A percentile compares a stretch with the other conserved stretches of the same genome.
Conservation (phyloP, 2,113 vertebrate genomes). For the Tragulus kanchil region DNA sequence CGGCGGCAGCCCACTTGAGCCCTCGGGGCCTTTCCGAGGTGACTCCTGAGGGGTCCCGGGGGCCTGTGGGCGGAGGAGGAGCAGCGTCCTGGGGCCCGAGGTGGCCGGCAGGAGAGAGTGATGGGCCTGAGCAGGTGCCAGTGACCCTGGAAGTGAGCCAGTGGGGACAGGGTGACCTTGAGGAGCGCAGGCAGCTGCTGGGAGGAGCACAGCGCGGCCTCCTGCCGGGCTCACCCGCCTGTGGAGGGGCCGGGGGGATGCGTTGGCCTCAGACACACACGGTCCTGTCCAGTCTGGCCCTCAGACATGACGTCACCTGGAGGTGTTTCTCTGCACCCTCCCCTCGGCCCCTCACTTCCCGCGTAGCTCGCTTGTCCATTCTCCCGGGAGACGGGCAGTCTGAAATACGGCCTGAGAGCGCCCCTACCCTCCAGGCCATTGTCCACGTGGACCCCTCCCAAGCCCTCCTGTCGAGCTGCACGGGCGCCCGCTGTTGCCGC, state of each 20-base stretch:
- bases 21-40: background rate
- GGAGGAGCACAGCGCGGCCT: rapidly evolving
- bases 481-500: rapidly evolving
- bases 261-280: background rate
- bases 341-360: background rate
- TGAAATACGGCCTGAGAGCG: background rate
- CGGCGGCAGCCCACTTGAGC: rapidly evolving
- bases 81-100: background rate
- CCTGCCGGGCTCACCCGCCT: rapidly evolving
- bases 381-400: rapidly evolving
- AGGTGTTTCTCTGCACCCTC: rapidly evolving
- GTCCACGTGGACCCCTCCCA: rapidly evolving
- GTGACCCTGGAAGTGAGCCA: background rate
- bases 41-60: background rate
- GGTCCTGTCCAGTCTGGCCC: rapidly evolving
- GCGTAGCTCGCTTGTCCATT: rapidly evolving
- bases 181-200: background rate
- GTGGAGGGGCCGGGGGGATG: rapidly evolving
- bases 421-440: rapidly evolving
- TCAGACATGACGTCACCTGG: rapidly evolving
- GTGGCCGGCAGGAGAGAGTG: background rate
- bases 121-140: rapidly evolving
- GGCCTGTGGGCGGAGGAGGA: background rate
- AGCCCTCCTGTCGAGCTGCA: rapidly evolving
- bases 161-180: rapidly evolving